These are phyloP conservation scores for Zosterops japonicus DNA, from an alignment of 2,113 vertebrate species.

Conservation along the genomic window DNA sequence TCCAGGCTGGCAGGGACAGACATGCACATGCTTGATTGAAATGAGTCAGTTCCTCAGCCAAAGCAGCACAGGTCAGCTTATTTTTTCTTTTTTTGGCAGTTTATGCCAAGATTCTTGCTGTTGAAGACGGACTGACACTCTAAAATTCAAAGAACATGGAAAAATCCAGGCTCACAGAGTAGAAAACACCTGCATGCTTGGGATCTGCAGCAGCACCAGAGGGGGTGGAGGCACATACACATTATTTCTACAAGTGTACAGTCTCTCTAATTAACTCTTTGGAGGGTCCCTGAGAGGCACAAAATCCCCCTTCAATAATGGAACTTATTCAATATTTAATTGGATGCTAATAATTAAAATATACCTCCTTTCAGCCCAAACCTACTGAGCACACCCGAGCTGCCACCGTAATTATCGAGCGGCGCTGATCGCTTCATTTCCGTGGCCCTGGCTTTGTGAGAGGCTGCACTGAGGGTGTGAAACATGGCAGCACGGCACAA, in stretches of 20 bases:
- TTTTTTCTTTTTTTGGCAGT: neutral
- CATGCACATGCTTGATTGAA: neutral
- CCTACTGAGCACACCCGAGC: neutral
- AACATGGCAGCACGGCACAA: neutral
- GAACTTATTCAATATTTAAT: conserved; percentile 58
- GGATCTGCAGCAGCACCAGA: neutral
- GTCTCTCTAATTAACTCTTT: conserved; percentile 53
- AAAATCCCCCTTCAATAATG: conserved; percentile 51
- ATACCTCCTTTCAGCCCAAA: conserved; percentile 37
- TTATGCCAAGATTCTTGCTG: neutral
- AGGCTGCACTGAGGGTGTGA: neutral
- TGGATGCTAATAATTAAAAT: conserved; percentile 66
- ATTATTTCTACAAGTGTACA: conserved; percentile 11
- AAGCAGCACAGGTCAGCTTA: neutral
- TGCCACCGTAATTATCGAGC: conserved; percentile 12
- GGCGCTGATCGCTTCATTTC: neutral
- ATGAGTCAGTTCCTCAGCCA: neutral
- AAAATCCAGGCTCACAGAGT: neutral
- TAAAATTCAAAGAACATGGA: neutral
- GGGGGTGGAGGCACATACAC: neutral
- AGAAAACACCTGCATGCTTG: neutral
- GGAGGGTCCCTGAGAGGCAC: conserved; percentile 6
- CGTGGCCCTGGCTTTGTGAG: neutral
- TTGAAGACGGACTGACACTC: neutral
- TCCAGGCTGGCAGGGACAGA: neutral